Conservation (phyloP, 2,888 invertebrate genomes). For the Antheraea assamensis region DNA sequence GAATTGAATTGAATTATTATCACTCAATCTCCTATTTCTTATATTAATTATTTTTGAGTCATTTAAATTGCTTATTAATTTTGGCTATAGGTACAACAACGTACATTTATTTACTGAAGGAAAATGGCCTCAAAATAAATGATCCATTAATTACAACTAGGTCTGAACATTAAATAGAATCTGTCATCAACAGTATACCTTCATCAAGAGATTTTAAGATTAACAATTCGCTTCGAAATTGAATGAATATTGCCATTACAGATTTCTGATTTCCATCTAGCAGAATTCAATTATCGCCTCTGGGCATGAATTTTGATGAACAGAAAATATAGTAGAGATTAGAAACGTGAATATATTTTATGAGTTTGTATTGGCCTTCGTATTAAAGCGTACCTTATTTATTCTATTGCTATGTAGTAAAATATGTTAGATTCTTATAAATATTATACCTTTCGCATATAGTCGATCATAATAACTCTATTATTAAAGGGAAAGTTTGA, state of each 20-base stretch:
- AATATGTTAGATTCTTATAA: not conserved
- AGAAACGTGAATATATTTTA: not conserved
- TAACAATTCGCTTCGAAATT: not conserved
- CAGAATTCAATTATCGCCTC: conserved; percentile 8
- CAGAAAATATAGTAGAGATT: not conserved
- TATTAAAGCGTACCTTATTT: not conserved
- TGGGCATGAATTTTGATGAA: not conserved
- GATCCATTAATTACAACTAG: not conserved
- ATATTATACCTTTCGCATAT: too few species aligned
- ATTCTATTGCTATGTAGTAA: not conserved
- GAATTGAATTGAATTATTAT: too few species aligned
- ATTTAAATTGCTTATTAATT: too few species aligned
- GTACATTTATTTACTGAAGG: not conserved
- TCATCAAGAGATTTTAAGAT: not conserved
- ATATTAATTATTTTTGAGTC: too few species aligned
- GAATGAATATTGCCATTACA: not conserved
- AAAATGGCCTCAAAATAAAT: not conserved
- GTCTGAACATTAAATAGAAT: not conserved
- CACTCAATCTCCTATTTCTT: too few species aligned
- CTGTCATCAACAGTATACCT: conserved; percentile 6
- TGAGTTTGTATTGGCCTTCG: not conserved
- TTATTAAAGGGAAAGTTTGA: too few species aligned
- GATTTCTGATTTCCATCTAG: conserved; percentile 15
- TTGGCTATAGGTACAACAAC: not conserved
- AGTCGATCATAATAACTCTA: too few species aligned